Conservation (phyloP, 1,140 invertebrate genomes). For the Olivierus martensii region DNA sequence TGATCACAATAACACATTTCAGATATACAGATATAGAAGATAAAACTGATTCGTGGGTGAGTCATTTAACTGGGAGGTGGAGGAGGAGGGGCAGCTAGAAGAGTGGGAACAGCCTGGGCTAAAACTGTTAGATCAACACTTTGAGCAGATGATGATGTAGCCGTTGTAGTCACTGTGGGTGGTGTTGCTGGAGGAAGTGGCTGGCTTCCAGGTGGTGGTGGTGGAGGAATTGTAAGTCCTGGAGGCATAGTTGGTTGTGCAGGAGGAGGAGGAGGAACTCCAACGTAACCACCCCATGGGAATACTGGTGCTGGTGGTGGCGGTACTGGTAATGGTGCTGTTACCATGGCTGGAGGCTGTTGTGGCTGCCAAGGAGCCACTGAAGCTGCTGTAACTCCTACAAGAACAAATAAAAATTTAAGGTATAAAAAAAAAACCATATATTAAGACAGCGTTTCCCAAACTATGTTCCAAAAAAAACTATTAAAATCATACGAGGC, state of each 20-base stretch:
- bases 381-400: too few relatives aligned
- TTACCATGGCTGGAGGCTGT: neutral
- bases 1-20: too few relatives aligned
- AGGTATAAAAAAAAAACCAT: neutral
- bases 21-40: too few relatives aligned
- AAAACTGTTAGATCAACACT: neutral
- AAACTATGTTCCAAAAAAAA: too few relatives aligned
- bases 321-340: neutral
- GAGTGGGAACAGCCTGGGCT: neutral
- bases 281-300: slow-evolving; percentile 10
- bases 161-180: neutral
- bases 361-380: neutral
- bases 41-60: too few relatives aligned
- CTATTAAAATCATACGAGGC: too few relatives aligned
- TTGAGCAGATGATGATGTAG: neutral
- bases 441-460: neutral
- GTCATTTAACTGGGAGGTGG: slow-evolving; percentile 1
- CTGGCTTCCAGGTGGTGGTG: slow-evolving; percentile 16
- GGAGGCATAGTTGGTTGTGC: slow-evolving; percentile 4
- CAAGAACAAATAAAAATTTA: neutral
- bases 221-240: slow-evolving; percentile 6
- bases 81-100: slow-evolving; percentile 6
- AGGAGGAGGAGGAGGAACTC: slow-evolving; percentile 6
- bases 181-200: neutral
- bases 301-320: neutral